phyloP scores from a whole-genome alignment of 2,797 vertebrate species.

The Dryobates pubescens region DNA sequence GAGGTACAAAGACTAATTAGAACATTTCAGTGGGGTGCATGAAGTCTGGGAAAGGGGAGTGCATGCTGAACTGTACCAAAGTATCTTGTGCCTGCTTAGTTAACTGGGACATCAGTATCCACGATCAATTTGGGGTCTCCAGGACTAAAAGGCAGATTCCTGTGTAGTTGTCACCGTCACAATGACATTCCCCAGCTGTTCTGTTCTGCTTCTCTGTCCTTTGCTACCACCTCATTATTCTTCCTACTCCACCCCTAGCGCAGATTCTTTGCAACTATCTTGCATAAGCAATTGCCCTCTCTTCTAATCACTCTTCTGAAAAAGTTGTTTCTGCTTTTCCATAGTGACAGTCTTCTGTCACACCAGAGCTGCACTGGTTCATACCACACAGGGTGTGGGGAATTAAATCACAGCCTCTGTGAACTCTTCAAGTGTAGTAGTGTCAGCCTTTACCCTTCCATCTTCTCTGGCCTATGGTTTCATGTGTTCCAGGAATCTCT shows the following conservation, averaged over 20 bases:
- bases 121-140: neutral
- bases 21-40: neutral
- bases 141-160: neutral
- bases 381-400: accelerated
- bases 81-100: neutral
- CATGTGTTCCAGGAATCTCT: neutral
- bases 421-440: neutral
- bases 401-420: neutral
- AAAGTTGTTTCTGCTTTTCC: neutral
- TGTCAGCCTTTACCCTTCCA: neutral
- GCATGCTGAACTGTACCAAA: neutral
- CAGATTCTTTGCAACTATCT: neutral
- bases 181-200: neutral
- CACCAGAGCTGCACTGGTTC: neutral
- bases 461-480: neutral
- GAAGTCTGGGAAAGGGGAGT: neutral
- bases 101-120: neutral
- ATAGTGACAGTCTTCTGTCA: neutral
- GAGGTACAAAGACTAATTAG: neutral
- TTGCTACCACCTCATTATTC: neutral
- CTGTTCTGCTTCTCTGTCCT: neutral
- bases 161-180: neutral
- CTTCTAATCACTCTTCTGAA: neutral
- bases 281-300: neutral
- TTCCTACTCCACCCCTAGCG: neutral